A percentile compares a stretch with the other conserved stretches of the same genome.
These are phyloP conservation scores for Xanthia icteritia DNA, from an alignment of 2,888 invertebrate species.

Conservation along the genomic window DNA sequence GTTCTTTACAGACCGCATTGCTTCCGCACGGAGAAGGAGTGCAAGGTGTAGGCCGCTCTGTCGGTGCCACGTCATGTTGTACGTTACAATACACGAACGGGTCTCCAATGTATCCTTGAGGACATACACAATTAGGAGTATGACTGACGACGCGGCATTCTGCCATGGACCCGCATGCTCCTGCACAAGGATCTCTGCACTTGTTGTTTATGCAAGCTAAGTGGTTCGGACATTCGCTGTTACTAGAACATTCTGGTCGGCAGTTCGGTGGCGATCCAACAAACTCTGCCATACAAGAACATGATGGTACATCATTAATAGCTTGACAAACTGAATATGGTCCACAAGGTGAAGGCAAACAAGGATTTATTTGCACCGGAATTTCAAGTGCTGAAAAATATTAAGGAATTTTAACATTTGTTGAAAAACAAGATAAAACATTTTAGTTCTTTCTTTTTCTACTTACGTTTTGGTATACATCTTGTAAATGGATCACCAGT, in stretches of 20 bases:
- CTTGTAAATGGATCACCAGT: slow-evolving; percentile 94
- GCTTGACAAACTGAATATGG: slow-evolving; percentile 92
- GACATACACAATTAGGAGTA: slow-evolving; percentile 92
- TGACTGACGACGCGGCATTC: slow-evolving; percentile 94
- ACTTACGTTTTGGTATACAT: slow-evolving; percentile 92
- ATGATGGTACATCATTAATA: slow-evolving; percentile 91
- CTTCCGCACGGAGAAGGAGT: slow-evolving; percentile 93
- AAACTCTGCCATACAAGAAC: slow-evolving; percentile 93
- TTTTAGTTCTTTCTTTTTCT: not conserved
- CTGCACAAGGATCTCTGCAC: slow-evolving; percentile 93
- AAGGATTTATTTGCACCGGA: slow-evolving; percentile 89
- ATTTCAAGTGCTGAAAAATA: slow-evolving; percentile 78
- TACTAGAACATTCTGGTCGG: slow-evolving; percentile 93
- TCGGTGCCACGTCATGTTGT: slow-evolving; percentile 76
- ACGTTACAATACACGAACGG: slow-evolving; percentile 92
- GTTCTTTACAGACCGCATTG: slow-evolving; percentile 93
- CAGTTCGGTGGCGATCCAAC: slow-evolving; percentile 93
- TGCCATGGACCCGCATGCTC: slow-evolving; percentile 93
- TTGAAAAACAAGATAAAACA: not conserved
- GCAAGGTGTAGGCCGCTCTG: slow-evolving; percentile 90
- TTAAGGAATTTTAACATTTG: not conserved
- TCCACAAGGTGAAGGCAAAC: slow-evolving; percentile 92
- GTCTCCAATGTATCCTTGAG: slow-evolving; percentile 92
- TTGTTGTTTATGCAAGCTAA: slow-evolving; percentile 93
- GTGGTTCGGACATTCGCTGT: slow-evolving; percentile 92